Base-by-base conservation (phyloP, 2,797 vertebrate genomes). In the Sphenodon punctatus region DNA sequence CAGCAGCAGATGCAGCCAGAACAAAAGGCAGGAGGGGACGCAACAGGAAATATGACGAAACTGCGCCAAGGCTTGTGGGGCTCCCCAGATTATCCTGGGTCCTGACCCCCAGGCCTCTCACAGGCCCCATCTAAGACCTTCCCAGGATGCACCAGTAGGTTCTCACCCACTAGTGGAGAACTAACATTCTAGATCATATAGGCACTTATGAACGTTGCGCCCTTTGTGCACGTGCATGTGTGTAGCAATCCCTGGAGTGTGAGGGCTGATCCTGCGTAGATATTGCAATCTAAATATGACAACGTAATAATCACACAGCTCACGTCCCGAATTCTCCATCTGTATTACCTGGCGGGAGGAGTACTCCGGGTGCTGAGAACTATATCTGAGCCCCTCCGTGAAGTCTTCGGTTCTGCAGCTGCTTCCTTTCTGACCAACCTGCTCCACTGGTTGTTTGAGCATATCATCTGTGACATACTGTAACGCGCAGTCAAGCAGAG, bases 401-500 rank as follows among this genome's bases (percentile, higher is more conserved):
- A 38, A 2, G 13, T 39, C 38, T 1, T 76, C n/a, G 0, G 2
- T 23, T 55, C 61, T 55, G 25, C 43, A 41, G n/a, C 45, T 45
- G 10, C 27, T 86, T 39, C 16, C 36, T 34, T 64, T 55, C 55
- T 7, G 8, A 27, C 43, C n/a, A 6, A 66, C 78, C 39, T 1
- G 0, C 65, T 71, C 76, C 10, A 8, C 60, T 38, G 63, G 69
- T 72, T 91, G 71, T 7, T 73, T 82, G 22, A 77, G 45, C 75
- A 55, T 82, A 22, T 88, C 92, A 8, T 74, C 65, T 2, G 89
- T 93, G 71, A 93, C 88, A 36, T 92, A 96, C 20, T 96, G 70
- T 45, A 95, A 75, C 0, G 96, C 96, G 45, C 97, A 98, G n/a
- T 94, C 94, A 39, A 99, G 80, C 30, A 99, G 95, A 19, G 96